These are phyloP conservation scores for Arctia plantaginis DNA, from an alignment of 2,888 invertebrate species.

Conservation along the genomic window DNA sequence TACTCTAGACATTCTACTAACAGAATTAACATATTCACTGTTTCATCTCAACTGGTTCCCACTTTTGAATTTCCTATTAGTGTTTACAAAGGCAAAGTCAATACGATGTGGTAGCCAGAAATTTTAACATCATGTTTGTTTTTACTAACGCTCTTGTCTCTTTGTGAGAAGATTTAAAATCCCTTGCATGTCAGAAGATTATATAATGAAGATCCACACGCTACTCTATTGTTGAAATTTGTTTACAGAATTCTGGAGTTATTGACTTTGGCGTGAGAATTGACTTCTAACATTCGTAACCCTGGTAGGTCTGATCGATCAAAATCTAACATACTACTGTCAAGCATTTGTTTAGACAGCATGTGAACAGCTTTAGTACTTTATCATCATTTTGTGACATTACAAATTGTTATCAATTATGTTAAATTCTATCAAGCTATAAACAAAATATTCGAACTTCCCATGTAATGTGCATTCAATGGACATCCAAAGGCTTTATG, in stretches of 20 bases:
- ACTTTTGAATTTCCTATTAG: slow-evolving; percentile 85
- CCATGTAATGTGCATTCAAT: slow-evolving; percentile 1
- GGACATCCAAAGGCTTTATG: slow-evolving; percentile 14
- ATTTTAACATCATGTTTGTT: slow-evolving; percentile 58
- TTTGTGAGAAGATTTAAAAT: slow-evolving; percentile 47
- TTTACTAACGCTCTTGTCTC: slow-evolving; percentile 46
- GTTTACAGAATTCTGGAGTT: slow-evolving; percentile 80
- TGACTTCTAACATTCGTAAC: slow-evolving; percentile 80
- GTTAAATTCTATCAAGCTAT: slow-evolving; percentile 28
- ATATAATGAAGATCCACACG: slow-evolving; percentile 72
- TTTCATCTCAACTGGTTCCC: slow-evolving; percentile 83
- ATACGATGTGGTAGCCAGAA: slow-evolving; percentile 76
- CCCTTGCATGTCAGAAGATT: slow-evolving; percentile 48
- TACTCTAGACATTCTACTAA: slow-evolving; percentile 59
- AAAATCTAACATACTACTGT: slow-evolving; percentile 79
- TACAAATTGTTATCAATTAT: slow-evolving; percentile 16
- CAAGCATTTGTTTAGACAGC: slow-evolving; percentile 62
- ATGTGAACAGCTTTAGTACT: slow-evolving; percentile 48
- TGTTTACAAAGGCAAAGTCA: slow-evolving; percentile 84
- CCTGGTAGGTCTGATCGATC: slow-evolving; percentile 81
- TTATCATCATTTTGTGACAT: slow-evolving; percentile 31
- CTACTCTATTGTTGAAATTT: slow-evolving; percentile 77
- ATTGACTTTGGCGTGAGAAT: slow-evolving; percentile 86
- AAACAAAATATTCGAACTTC: slow-evolving; percentile 35
- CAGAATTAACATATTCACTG: slow-evolving; percentile 84